Evolutionary conservation across 2,888 invertebrate genomes (phyloP).

Genomic region (Hypomecis punctinalis): DNA sequence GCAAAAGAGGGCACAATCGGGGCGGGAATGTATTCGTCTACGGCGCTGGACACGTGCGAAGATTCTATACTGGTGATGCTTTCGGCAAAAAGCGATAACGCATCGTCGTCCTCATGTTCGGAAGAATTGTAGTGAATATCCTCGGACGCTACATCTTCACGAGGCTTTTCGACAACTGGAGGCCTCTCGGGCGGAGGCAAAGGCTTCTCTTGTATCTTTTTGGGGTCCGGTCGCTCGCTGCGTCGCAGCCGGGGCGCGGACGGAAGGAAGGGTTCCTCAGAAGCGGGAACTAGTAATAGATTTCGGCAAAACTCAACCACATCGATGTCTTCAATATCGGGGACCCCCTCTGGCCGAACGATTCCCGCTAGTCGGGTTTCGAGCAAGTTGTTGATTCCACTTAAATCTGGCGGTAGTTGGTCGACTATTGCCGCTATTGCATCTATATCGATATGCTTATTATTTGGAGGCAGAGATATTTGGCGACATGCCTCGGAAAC

Average conservation of each 20-base stretch:
- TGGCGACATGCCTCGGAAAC: too few relatives aligned
- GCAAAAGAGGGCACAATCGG: slow-evolving; percentile 40
- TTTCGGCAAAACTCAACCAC: neutral
- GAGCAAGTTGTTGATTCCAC: too few relatives aligned
- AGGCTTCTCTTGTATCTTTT: neutral
- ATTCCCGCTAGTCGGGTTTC: neutral
- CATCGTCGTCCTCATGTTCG: slow-evolving; percentile 68
- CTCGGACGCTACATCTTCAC: slow-evolving; percentile 14
- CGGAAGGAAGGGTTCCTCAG: slow-evolving; percentile 1
- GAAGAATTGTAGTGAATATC: slow-evolving; percentile 32
- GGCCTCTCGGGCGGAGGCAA: neutral
- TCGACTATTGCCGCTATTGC: too few relatives aligned
- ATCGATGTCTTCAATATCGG: neutral
- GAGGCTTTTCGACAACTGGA: neutral
- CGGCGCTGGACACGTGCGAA: slow-evolving; percentile 35
- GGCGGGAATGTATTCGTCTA: slow-evolving; percentile 64
- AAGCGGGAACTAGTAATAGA: neutral
- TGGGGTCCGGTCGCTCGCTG: neutral
- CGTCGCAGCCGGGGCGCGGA: neutral
- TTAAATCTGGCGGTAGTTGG: too few relatives aligned
- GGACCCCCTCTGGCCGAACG: neutral
- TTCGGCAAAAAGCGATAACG: slow-evolving; percentile 72
- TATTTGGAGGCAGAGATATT: too few relatives aligned
- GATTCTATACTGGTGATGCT: slow-evolving; percentile 71
- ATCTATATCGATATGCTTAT: too few relatives aligned